phyloP scores from a whole-genome alignment of 1,140 invertebrate species.

The Lucilia cuprina region DNA sequence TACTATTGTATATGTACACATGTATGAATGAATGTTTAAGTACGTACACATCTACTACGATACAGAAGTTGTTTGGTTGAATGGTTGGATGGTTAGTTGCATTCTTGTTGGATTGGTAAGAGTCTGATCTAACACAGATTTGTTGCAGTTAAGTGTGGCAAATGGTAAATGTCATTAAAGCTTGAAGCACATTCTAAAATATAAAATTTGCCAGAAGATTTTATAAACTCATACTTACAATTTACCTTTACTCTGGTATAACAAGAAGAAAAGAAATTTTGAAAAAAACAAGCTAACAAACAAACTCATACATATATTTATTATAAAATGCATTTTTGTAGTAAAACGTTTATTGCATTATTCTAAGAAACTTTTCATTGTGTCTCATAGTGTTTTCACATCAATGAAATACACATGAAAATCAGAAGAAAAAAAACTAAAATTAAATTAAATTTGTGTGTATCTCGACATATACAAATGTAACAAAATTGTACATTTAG shows the following conservation, averaged over 20 bases:
- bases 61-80: not conserved
- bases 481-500: too few species aligned
- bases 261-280: not conserved
- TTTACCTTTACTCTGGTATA: not conserved
- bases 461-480: not conserved
- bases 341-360: not conserved
- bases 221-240: not conserved
- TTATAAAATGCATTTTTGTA: not conserved
- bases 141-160: constrained; percentile 30
- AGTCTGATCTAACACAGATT: constrained; percentile 19
- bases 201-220: not conserved
- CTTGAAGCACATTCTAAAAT: not conserved
- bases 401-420: not conserved
- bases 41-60: too few species aligned
- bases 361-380: not conserved
- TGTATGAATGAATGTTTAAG: not conserved
- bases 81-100: not conserved
- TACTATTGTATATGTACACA: not conserved
- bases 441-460: not conserved
- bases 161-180: constrained; percentile 28
- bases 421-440: not conserved
- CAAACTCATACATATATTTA: not conserved
- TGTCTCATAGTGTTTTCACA: not conserved
- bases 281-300: not conserved
- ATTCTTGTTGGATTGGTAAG: not conserved